Base-by-base conservation (phyloP, 2,888 invertebrate species). In the Thumatha senex region DNA sequence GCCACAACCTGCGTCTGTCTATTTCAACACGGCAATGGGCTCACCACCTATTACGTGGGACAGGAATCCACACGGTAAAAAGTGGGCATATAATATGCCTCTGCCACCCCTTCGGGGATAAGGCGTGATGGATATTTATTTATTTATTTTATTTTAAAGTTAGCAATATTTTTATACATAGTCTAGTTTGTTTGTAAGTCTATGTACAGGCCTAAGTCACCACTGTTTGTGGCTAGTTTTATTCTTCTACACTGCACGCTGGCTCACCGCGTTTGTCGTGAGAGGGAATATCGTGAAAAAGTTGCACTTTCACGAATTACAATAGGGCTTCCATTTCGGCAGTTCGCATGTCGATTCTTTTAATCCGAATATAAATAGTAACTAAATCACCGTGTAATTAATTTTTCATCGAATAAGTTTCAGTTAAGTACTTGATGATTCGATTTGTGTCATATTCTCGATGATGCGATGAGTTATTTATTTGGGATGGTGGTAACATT, bases 281-380 rank as follows among this genome's bases (percentile, higher is more conserved):
- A 54, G 71, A 60, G 61, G 63, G 52, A 58, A 52, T 56, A 56
- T 70, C 72, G 71, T 73, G 69, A 77, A 78, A 82, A 85, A 84
- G 76, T 72, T 79, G 67, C 75, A 82, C 88, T 88, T 89, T 89
- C 88, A 78, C 86, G 79, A 74, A 69, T 76, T 48, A 31, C 35
- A 18, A 8, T 63, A 65, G 67, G 66, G 68, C 29, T 11, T 63
- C 67, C 13, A 24, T 38, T 14, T 33, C 40, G 24, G 11, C 13
- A 13, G 24, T 31, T 40, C 15, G 24, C 13, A 13, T 2, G 11
- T 39, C 13, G 38, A 42, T 48, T 35, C 10, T 33, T 43, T 14
- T 39, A 48, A 35, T 49, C 40, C 44, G 40, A 49, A 29, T 34
- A 13, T 11, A 43, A n/a, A 31, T 39, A 11, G 0, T 12, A 12